phyloP scores from a whole-genome alignment of 2,797 vertebrate species.

The Hippopotamyrus pictus region DNA sequence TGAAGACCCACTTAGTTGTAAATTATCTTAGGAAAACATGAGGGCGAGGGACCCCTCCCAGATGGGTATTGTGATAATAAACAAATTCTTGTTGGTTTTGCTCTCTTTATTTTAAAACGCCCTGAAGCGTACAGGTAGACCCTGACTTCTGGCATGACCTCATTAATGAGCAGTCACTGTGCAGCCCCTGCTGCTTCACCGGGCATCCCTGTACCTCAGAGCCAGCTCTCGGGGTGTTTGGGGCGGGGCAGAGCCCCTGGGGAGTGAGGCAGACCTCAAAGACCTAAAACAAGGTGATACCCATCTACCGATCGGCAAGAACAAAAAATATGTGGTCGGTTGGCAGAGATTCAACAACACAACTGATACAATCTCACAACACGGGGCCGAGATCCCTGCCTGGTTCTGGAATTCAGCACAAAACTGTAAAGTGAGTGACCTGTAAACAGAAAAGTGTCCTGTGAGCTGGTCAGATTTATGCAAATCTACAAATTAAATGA shows the following conservation, averaged over 20 bases:
- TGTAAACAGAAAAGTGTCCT: background rate
- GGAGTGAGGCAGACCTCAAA: background rate
- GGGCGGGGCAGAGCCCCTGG: background rate
- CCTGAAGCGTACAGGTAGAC: background rate
- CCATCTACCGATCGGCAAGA: background rate
- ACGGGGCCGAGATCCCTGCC: background rate
- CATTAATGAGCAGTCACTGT: background rate
- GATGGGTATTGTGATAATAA: background rate
- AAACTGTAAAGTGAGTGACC: background rate
- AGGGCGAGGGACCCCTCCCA: background rate
- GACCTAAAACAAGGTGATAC: background rate
- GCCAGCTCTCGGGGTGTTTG: background rate
- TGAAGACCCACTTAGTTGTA: background rate
- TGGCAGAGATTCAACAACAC: background rate
- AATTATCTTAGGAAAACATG: background rate
- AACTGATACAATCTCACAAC: background rate
- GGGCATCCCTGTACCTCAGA: background rate
- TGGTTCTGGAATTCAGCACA: background rate
- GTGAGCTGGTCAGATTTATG: background rate
- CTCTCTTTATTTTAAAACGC: background rate
- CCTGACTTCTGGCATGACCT: background rate
- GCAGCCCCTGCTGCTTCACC: background rate
- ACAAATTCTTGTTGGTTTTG: background rate
- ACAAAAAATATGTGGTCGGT: background rate
- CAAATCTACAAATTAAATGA: background rate